Evolutionary conservation across 2,113 vertebrate species (phyloP).

Genomic region (Vombatus ursinus): DNA sequence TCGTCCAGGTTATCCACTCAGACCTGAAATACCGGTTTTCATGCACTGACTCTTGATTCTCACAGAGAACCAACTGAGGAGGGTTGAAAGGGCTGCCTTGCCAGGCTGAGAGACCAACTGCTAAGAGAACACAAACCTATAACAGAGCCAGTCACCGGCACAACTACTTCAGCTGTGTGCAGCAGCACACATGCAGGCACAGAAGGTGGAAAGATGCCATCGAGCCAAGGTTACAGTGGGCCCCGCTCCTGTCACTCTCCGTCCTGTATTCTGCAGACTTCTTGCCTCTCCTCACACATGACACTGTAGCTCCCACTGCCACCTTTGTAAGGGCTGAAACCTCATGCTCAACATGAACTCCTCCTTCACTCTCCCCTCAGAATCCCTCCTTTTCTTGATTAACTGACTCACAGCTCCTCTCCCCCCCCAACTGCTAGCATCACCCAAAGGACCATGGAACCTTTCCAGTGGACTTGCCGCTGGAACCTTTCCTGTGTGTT

Average conservation of each 20-base stretch:
- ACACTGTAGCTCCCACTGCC: too few relatives aligned
- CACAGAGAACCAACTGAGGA: not conserved
- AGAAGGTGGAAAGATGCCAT: not conserved
- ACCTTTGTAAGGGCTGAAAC: too few relatives aligned
- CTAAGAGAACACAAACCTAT: too few relatives aligned
- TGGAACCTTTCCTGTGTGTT: not conserved
- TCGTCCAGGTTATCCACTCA: not conserved
- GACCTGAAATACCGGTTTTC: not conserved
- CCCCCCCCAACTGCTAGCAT: too few relatives aligned
- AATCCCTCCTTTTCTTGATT: too few relatives aligned
- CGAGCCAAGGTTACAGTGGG: not conserved
- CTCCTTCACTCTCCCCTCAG: too few relatives aligned
- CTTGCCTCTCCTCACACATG: too few relatives aligned
- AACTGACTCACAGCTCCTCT: too few relatives aligned
- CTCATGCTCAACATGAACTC: too few relatives aligned
- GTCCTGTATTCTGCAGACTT: too few relatives aligned
- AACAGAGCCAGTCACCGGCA: not conserved
- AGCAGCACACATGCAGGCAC: not conserved
- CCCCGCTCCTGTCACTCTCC: not conserved
- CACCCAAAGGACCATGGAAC: too few relatives aligned
- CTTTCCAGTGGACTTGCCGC: too few relatives aligned
- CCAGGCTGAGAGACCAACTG: not conserved
- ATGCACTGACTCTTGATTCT: not conserved
- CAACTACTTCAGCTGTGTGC: not conserved
- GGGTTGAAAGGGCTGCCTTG: not conserved